Percentiles rank a stretch among this genome's conserved stretches.
Evolutionary conservation across 2,113 vertebrate genomes (phyloP).

Genomic region (Tyrannus savana): DNA sequence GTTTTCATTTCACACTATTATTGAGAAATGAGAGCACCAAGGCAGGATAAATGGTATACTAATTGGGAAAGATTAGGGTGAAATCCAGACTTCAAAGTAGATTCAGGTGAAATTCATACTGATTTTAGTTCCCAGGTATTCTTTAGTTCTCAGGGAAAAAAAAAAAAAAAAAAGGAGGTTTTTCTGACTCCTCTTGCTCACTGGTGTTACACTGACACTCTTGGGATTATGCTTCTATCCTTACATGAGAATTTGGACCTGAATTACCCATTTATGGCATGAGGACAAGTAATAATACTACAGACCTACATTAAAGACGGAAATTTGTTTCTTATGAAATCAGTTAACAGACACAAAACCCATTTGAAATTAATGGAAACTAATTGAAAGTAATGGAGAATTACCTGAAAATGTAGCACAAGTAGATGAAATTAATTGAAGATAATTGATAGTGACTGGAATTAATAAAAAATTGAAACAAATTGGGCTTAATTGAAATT

Average conservation of each 20-base stretch:
- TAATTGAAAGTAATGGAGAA: conserved; percentile 77
- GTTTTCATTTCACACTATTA: not conserved
- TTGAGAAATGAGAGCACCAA: not conserved
- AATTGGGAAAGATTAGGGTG: not conserved
- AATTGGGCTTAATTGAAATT: conserved; percentile 78
- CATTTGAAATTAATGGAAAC: conserved; percentile 72
- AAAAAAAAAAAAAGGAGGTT: too few relatives aligned
- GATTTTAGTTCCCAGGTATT: not conserved
- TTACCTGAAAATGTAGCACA: conserved; percentile 78
- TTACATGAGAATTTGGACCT: not conserved
- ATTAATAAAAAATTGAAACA: conserved; percentile 79
- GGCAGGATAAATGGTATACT: rapidly evolving
- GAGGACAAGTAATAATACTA: not conserved
- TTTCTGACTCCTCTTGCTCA: not conserved
- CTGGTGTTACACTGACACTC: rapidly evolving
- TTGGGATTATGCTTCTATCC: not conserved
- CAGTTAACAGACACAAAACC: conserved; percentile 52
- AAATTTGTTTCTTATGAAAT: conserved; percentile 65
- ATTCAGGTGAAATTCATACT: not conserved
- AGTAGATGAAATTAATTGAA: conserved; percentile 79
- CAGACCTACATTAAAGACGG: not conserved
- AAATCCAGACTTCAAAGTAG: not conserved
- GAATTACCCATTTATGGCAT: not conserved
- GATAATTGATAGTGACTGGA: conserved; percentile 77
- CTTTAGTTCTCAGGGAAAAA: not conserved